Evolutionary conservation across 30 jellyfish, hydroid and myxozoan genomes (phyloP).

Genomic region (Cassiopea andromeda): DNA sequence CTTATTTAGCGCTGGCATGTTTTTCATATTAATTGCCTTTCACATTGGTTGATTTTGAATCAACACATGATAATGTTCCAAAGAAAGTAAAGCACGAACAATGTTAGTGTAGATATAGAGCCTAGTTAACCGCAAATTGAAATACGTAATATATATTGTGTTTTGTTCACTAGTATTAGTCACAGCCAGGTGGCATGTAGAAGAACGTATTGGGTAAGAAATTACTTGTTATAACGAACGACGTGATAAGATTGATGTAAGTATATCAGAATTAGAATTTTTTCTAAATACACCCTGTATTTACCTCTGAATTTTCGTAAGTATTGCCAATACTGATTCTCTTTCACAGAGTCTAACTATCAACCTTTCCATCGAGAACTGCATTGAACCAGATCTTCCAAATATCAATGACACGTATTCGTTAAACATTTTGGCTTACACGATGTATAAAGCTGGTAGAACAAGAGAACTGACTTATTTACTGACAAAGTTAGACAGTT

Average conservation of each 20-base stretch:
- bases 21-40: background rate
- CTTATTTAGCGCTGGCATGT: background rate
- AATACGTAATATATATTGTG: too few relatives aligned
- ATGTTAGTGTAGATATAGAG: background rate
- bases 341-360: constrained; percentile 57
- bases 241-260: too few relatives aligned
- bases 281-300: too few relatives aligned
- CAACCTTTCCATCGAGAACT: constrained; percentile 36
- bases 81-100: background rate
- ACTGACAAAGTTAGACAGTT: constrained; percentile 38
- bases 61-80: background rate
- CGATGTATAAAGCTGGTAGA: constrained; percentile 81
- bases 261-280: background rate
- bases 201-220: too few relatives aligned
- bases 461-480: constrained; percentile 29
- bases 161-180: too few relatives aligned
- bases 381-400: constrained; percentile 63
- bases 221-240: too few relatives aligned
- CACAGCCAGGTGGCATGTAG: too few relatives aligned
- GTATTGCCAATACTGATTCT: background rate
- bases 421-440: constrained; percentile 65
- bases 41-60: background rate
- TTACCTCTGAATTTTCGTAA: background rate
- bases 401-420: constrained; percentile 78
- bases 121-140: background rate